Conservation (phyloP, 2,797 vertebrate genomes). For the Manis crassicaudata region DNA sequence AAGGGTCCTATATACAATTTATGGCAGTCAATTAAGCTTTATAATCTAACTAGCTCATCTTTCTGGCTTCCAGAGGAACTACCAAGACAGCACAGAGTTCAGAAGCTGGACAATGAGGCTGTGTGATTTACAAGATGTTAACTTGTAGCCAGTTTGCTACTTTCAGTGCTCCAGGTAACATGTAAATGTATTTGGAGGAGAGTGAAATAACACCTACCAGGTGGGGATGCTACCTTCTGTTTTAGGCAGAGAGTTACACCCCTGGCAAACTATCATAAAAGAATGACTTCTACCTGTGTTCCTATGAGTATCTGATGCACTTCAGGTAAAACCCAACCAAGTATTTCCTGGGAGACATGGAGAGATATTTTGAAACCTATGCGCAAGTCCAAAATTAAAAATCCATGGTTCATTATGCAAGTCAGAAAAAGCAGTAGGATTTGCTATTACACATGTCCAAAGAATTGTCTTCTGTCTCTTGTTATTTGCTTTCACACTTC, state of each 20-base stretch:
- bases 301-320: conserved; percentile 8
- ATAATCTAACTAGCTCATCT: not conserved
- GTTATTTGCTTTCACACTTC: conserved; percentile 74
- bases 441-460: conserved; percentile 60
- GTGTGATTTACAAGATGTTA: not conserved
- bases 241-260: conserved; percentile 34
- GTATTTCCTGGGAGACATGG: conserved; percentile 46
- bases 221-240: not conserved
- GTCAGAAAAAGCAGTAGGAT: conserved; percentile 60
- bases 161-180: not conserved
- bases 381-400: conserved; percentile 66
- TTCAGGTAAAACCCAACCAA: conserved; percentile 42
- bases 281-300: conserved; percentile 42
- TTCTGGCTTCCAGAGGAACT: conserved; percentile 14
- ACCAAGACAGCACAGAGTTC: not conserved
- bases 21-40: conserved; percentile 37
- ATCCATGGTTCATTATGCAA: conserved; percentile 60
- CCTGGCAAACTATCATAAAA: not conserved
- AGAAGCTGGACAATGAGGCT: not conserved
- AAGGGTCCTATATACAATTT: conserved; percentile 11
- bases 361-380: conserved; percentile 62
- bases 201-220: not conserved
- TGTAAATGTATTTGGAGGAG: conserved; percentile 7
- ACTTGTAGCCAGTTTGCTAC: not conserved
- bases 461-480: conserved; percentile 69